Base-by-base conservation (phyloP, 2,888 invertebrate genomes). In the Pandemis corylana region DNA sequence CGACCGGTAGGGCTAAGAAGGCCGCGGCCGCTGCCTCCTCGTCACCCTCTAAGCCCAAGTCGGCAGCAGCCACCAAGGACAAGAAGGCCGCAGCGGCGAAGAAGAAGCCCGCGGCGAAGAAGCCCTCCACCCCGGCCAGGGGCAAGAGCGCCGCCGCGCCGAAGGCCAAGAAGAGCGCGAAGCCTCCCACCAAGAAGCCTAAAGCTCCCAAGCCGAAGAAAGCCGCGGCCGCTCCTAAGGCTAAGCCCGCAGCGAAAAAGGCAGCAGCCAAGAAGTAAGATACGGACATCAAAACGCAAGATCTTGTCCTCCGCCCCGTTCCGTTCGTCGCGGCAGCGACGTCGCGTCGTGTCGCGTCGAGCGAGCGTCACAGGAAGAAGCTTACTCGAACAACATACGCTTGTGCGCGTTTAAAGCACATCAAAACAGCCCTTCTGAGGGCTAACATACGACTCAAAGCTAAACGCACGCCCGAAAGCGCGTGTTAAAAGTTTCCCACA, bases 131-230 rank as follows among this genome's bases (percentile, higher is more conserved):
- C 20, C 72, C 78, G 70, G 77, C 80, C 42, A 83, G 80, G 72
- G 80, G 79, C 6, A 80, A 80, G 73, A 69, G 77, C 75, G 81
- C 84, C 77, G 83, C 87, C 49, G 69, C 69, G 7, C 81, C 86
- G 1, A 87, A 88, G 51, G 88, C 87, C 42, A 87, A 88, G 67
- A 88, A 89, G 80, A 88, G 84, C 68, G 83, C 83, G 20, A 83
- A 86, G 46, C 90, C 90, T 51, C 84, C 89, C 1, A 83, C 87
- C 77, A 88, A 87, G 76, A 90, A 89, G 68, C 87, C 90, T 0
- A 91, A 87, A 76, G 85, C 90, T 3, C 89, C 91, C 9, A 91
- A 89, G 72, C 87, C 90, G 10, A 89, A 88, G 80, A 89, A 84
- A 80, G 83, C 83, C 36, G 77, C 83, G 68, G 80, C 78, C 69